A percentile compares a stretch with the other conserved stretches of the same genome.
phyloP scores from a whole-genome alignment of 2,113 vertebrate species.

The Heptranchias perlo region DNA sequence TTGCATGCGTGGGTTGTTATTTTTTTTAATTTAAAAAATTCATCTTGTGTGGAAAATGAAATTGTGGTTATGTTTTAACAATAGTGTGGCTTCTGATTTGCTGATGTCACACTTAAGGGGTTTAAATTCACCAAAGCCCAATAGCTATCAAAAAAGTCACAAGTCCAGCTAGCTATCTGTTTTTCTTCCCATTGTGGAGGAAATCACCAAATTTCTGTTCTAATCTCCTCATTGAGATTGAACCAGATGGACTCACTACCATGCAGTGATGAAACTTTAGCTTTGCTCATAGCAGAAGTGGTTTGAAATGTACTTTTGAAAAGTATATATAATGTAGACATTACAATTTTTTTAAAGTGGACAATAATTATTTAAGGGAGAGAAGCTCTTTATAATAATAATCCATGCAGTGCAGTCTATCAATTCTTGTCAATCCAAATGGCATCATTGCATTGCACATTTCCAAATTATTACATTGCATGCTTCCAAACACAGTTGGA shows the following conservation, averaged over 20 bases:
- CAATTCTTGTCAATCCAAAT: background rate
- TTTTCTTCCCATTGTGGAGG: background rate
- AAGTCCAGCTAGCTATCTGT: background rate
- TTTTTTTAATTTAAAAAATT: background rate
- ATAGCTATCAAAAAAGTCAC: background rate
- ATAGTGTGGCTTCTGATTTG: background rate
- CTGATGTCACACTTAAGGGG: background rate
- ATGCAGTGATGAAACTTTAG: background rate
- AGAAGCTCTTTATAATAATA: background rate
- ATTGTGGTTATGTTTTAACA: background rate
- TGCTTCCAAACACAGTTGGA: background rate
- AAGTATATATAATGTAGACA: background rate
- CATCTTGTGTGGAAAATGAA: background rate
- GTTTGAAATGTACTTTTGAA: background rate
- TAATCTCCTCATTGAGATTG: background rate
- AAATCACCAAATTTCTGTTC: background rate
- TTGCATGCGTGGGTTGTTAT: slow-evolving; percentile 12
- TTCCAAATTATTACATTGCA: background rate
- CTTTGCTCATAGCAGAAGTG: background rate
- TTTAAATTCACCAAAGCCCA: background rate
- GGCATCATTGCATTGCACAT: slow-evolving; percentile 7
- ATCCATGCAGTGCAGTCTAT: background rate
- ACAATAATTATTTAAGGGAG: background rate
- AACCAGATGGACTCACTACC: background rate
- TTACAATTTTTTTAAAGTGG: background rate